Base-by-base conservation (phyloP, 1,140 invertebrate species). In the Pseudoatta argentina region DNA sequence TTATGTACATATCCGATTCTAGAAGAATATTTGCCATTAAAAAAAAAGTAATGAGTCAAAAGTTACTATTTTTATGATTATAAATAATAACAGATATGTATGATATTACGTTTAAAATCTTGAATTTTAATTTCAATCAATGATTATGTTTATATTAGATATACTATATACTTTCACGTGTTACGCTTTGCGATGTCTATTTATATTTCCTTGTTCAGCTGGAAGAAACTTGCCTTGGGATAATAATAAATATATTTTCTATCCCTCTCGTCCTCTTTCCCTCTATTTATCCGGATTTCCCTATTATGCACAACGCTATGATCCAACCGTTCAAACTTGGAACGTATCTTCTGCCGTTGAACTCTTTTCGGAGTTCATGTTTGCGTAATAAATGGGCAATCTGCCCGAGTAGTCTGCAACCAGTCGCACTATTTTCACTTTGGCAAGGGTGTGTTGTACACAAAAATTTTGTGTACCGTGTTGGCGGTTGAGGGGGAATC, bases 311-410 rank as follows among this genome's bases (percentile, higher is more conserved):
- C 10, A 55, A 79, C 53, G 48, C 30, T 48, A 34, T 63, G 69
- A 83, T 83, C 39, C 39, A 61, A 24, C 39, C 79, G 24, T 61
- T 18, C 69, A 73, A 73, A 73, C 79, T 73, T 73, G 79, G 55
- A 73, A 75, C 39, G 39, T 69, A 72, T 51, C 55, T 63, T 57
- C 78, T 57, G 53, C 55, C 34, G 24, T 83, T 83, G 79, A 81
- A 81, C 79, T 39, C 39, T 73, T 48, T 83, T 83, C 39, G 39
- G 14, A 61, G 69, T 83, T 72, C 24, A 73, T 61, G 79, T 73
- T 83, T 83, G 69, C 55, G 69, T 75, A 83, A 83, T 83, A 83
- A 44, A 63, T 75, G 69, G 69, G 79, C 79, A 73, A 83, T 73
- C 55, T 83, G 69, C 69, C 79, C 67, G 30, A 6, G 18, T 39